Base-by-base conservation (phyloP, 2,797 vertebrate species). In the Mus minutoides region DNA sequence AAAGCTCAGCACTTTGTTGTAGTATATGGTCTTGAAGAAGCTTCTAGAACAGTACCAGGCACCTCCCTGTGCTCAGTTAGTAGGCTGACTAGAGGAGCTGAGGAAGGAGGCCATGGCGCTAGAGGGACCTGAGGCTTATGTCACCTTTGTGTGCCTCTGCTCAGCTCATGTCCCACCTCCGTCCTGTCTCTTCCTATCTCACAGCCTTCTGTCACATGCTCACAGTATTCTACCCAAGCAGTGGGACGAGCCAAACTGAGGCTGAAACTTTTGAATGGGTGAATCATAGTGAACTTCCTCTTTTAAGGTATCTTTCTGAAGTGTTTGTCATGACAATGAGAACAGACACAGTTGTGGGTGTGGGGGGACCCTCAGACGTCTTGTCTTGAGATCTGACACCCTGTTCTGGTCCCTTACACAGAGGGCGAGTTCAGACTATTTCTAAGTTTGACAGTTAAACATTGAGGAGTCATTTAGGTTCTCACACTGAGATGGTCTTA, bases 21-120 rank as follows among this genome's bases (percentile, higher is more conserved):
- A 46, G 31, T n/a, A 86, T 71, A 46, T 88, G 49, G n/a, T 78
- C 73, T 86, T 49, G 88, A 94, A 82, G 54, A 91, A 94, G 58
- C 76, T 91, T 94, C 64, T 82, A 8, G 82, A 78, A 54, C 58
- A 78, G 56, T 37, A 78, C 22, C 13, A 77, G 69, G 64, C 19
- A 71, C 40, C 88, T 78, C 34, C 5, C 22, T 6, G 40, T 67
- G n/a, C 84, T 94, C 76, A 54, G 11, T 83, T 62, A 83, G 60
- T 17, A 82, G 73, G 12, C 16, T 46, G 31, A 24, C 10, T 14
- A 31, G 64, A 75, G 60, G 62, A n/a, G 19, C 0, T 64, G 43
- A 52, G n/a, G 37, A 54, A 43, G 5, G 6, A 37, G 11, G 4
- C 2, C 49, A 49, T 0, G 8, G n/a, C 58, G 34, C 6, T 60